Evolutionary conservation across 2,113 vertebrate genomes (phyloP).

Genomic region (Lepisosteus oculatus): DNA sequence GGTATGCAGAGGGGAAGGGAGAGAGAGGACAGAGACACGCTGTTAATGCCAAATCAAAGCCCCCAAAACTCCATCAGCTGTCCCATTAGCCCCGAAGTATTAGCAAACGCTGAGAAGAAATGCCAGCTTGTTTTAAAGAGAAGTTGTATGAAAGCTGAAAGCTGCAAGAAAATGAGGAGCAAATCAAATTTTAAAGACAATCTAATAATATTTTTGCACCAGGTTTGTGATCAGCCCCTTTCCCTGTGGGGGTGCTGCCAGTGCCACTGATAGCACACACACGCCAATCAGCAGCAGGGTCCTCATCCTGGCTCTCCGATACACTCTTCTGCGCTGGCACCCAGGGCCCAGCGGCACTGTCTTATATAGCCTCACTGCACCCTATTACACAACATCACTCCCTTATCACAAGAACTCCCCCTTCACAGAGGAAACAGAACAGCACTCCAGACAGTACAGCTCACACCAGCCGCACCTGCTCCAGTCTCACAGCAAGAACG

Average conservation of each 20-base stretch:
- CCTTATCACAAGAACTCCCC: not conserved
- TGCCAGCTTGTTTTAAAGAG: too few species aligned
- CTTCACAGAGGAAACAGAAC: too few species aligned
- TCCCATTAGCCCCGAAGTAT: too few species aligned
- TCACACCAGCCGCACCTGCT: constrained; percentile 9
- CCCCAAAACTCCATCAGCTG: too few species aligned
- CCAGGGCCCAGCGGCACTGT: not conserved
- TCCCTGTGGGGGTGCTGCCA: constrained; percentile 10
- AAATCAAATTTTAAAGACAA: too few species aligned
- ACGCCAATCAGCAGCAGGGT: constrained; percentile 18
- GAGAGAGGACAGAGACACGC: too few species aligned
- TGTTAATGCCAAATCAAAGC: too few species aligned
- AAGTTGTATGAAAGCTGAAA: too few species aligned
- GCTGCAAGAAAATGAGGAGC: too few species aligned
- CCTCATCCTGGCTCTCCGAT: constrained; percentile 14
- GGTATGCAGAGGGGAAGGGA: not conserved
- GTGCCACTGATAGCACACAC: constrained; percentile 14
- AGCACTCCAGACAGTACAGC: too few species aligned
- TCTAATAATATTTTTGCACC: constrained; percentile 1
- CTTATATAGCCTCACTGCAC: not conserved
- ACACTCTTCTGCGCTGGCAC: not conserved
- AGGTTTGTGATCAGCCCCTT: constrained; percentile 17
- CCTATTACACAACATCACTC: not conserved
- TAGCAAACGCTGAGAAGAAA: too few species aligned
- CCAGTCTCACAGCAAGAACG: constrained; percentile 1